phyloP scores from a whole-genome alignment of 2,888 invertebrate genomes.

The Apoderus coryli region DNA sequence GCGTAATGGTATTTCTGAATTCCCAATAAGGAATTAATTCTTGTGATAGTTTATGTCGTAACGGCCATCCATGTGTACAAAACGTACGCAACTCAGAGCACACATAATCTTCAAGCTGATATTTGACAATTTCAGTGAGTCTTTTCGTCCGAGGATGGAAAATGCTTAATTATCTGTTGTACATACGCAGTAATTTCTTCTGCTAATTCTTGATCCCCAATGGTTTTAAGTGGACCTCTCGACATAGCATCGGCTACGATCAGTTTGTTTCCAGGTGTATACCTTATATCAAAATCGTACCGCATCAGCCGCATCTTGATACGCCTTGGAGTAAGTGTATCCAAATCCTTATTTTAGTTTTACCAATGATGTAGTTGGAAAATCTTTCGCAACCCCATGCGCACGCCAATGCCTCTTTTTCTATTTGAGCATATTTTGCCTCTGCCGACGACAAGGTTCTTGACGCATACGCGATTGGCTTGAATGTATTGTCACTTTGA shows the following conservation, averaged over 20 bases:
- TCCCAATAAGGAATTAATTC: conserved; percentile 12
- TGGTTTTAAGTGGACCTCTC: conserved; percentile 1
- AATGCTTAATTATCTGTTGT: conserved; percentile 5
- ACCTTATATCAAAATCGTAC: neutral
- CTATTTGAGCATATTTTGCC: conserved; percentile 12
- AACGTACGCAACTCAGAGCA: conserved; percentile 3
- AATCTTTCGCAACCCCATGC: conserved; percentile 10
- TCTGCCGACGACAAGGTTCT: conserved; percentile 9
- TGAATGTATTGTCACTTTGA: conserved; percentile 1
- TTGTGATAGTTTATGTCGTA: conserved; percentile 11
- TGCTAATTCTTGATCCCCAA: neutral
- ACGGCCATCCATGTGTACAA: conserved; percentile 13
- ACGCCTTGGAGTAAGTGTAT: conserved; percentile 5
- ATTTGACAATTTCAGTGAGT: conserved; percentile 4
- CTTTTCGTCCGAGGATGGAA: conserved; percentile 5
- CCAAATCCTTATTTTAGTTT: conserved; percentile 9
- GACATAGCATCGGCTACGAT: conserved; percentile 1
- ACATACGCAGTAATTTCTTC: conserved; percentile 10
- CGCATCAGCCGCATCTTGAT: conserved; percentile 2
- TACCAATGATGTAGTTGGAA: conserved; percentile 5
- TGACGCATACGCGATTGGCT: conserved; percentile 12
- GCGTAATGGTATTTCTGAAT: conserved; percentile 10
- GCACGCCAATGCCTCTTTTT: conserved; percentile 12
- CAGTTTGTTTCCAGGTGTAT: conserved; percentile 2
- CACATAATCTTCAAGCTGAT: neutral